Evolutionary conservation across 2,113 vertebrate genomes (phyloP), one percentile per base, ranked within the genome.

Genomic region (Ophiodon elongatus): DNA sequence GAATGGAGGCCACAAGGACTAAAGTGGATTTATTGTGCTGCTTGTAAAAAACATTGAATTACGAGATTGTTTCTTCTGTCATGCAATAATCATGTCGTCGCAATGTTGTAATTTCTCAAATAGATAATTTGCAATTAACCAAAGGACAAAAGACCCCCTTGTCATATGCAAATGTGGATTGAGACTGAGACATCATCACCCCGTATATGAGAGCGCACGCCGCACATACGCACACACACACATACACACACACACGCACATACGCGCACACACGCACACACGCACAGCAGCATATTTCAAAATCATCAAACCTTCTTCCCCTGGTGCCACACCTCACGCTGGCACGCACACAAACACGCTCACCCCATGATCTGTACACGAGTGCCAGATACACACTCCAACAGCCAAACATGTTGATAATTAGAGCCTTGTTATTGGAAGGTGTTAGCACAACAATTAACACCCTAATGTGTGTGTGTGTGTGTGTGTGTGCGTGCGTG

Each of bases 391-490:
- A 93, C 87, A 89, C 86, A 91, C 91, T 90, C 87, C 73, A 23
- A 84, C 93, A 91, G 88, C 88, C 92, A 94, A 91, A 92, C 90
- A 93, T 94, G 94, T 93, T 92, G 93, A 94, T 94, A 93, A 94
- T 94, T 94, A 95, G 91, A 89, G 90, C 78, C 89, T 87, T 88
- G 94, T 93, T 93, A 91, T 92, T 90, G 90, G 86, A 92, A 94
- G 88, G 94, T 94, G 93, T 91, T 90, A 94, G 94, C 91, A 91
- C 90, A 94, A 95, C 94, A 94, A 95, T 95, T 95, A 95, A 94
- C 93, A 94, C 92, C 91, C 89, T 82, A 87, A 93, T 91, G 90
- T 86, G 86, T 89, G 82, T 84, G 33, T 73, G 73, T 23, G 19
- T 64, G 50, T 59, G 54, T 82, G 45, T 60, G 63, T 62, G 84